A percentile compares a stretch with the other conserved stretches of the same genome.
These are phyloP conservation scores for Hylaeus volcanicus DNA, from an alignment of 1,140 invertebrate species.

Conservation along the genomic window DNA sequence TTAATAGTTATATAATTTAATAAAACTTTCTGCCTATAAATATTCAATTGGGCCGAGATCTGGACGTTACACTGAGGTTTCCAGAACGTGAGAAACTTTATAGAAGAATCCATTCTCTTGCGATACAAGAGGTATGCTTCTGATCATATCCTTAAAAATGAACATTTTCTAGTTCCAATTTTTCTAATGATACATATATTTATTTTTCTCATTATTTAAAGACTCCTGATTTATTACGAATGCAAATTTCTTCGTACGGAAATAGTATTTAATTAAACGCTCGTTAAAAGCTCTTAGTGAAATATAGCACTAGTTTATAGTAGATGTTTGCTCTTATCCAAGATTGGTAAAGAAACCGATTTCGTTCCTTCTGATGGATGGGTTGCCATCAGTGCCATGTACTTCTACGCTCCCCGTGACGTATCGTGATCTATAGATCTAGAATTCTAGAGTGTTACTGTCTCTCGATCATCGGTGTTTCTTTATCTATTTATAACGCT, in stretches of 20 bases:
- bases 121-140: too few relatives aligned
- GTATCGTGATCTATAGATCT: background rate
- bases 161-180: too few relatives aligned
- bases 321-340: background rate
- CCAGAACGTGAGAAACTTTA: too few relatives aligned
- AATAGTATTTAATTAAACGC: background rate
- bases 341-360: background rate
- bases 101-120: too few relatives aligned
- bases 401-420: background rate
- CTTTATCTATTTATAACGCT: background rate
- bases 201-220: background rate
- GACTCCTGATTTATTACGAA: background rate
- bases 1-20: too few relatives aligned
- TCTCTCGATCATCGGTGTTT: background rate
- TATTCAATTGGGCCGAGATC: too few relatives aligned
- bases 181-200: too few relatives aligned
- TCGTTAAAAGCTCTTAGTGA: background rate
- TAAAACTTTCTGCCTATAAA: too few relatives aligned
- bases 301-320: background rate
- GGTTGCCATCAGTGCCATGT: background rate
- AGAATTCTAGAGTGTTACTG: background rate
- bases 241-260: background rate
- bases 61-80: too few relatives aligned
- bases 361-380: background rate
- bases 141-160: too few relatives aligned